Evolutionary conservation across 2,888 invertebrate genomes (phyloP), one percentile per base, ranked within the genome.

Genomic region (Zele albiditarsus): DNA sequence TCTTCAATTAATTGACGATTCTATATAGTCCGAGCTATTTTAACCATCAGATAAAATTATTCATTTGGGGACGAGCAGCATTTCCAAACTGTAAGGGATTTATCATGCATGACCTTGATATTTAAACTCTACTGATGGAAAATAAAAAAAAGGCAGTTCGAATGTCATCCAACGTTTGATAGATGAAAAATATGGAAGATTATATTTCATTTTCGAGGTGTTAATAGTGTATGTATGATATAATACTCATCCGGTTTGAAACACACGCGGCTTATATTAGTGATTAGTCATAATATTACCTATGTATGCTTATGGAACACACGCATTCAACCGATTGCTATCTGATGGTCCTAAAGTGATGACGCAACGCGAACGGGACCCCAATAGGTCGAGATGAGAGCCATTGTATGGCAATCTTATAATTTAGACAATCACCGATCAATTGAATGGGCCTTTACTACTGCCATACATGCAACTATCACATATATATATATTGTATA

Each of bases 381-480:
- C 88, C 89, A 89, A 89, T 89, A 89, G 89, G 87, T 86, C 88
- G 88, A 88, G 88, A 89, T 89, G 89, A 89, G 89, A 89, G 89
- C 89, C 89, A 89, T 89, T 89, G 89, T 89, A 89, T 89, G 86
- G 89, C 89, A 89, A 89, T 89, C 89, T 89, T 89, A 89, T 89
- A 89, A 89, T 89, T 89, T 89, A 89, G 89, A 89, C 89, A 89
- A 89, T 89, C 89, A 89, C 89, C 88, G 89, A 89, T 89, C 89
- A 89, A 89, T 89, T 89, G 89, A 89, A 89, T 89, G 89, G 89
- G 88, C 88, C 88, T 89, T 89, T 89, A 88, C 89, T 88, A 88
- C 88, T 88, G 86, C 87, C 86, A 86, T 88, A 88, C 88, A 87
- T 86, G 87, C 87, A 87, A 82, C 85, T 87, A 85, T 67, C 25